Evolutionary conservation across 2,797 vertebrate genomes (phyloP), one percentile per base, ranked within the genome.

Genomic region (Parauchenoglanis punctatus): DNA sequence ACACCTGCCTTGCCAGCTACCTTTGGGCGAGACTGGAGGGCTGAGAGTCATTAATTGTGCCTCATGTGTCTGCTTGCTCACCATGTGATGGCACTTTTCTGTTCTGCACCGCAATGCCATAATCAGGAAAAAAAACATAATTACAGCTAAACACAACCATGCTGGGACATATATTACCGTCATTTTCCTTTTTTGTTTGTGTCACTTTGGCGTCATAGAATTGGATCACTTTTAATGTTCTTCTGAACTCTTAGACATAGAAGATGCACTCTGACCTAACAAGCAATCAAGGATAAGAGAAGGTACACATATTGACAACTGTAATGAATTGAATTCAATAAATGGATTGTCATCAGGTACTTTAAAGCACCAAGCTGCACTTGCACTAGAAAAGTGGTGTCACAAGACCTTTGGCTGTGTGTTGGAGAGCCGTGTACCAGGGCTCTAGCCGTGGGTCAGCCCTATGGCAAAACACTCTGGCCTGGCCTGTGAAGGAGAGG

Each of bases 31-130:
- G 87, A 85, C 89, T 49, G 87, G 83, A 67, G 91, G 91, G 88
- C 90, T 77, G 28, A 54, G 75, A 91, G 88, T 89, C 91, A 93
- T 93, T 92, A 92, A 93, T 93, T 81, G 83, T 89, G 85, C 85
- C 83, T 85, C 78, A 68, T 91, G 86, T 89, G 89, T 88, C 87
- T 89, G 87, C 80, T 88, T 72, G 86, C 80, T 67, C 77, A 56
- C 83, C 83, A 84, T 90, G 85, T 89, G 89, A 91, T 84, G 77
- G 85, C 85, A 86, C 85, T 86, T 85, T 72, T 73, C 59, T 76
- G 77, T 86, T 72, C 70, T 56, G 80, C 67, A 65, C 77, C 85
- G 75, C 87, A 81, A 87, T 76, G 72, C 67, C 56, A 25, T 73
- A 88, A 86, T 88, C 87, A 88, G 58, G 68, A 81, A 35, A 75